A percentile compares a stretch with the other conserved stretches of the same genome.
Conservation (phyloP, 92 coral and sea anemone genomes). For the Pocillopora grandis region DNA sequence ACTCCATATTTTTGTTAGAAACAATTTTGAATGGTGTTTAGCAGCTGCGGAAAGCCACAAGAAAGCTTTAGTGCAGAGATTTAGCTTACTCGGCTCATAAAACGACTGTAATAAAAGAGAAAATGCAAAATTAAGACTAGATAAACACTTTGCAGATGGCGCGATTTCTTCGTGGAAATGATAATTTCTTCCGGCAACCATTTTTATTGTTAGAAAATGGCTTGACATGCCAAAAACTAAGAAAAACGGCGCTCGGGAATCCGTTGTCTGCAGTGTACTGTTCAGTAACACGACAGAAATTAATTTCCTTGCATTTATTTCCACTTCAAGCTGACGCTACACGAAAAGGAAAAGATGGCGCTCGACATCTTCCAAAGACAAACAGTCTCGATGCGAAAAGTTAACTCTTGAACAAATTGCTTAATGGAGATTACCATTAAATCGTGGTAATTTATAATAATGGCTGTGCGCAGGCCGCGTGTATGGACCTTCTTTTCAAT, state of each 20-base stretch:
- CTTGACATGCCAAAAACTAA: background rate
- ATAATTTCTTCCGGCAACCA: conserved; percentile 26
- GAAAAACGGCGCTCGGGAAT: background rate
- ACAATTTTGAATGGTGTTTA: background rate
- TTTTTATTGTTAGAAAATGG: conserved; percentile 8
- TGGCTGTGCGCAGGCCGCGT: conserved; percentile 1
- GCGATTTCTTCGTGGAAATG: conserved; percentile 18
- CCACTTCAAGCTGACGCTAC: background rate
- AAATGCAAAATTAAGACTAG: conserved; percentile 16
- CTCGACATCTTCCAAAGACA: conserved; percentile 7
- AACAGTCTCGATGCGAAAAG: conserved; percentile 16
- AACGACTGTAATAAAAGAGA: background rate
- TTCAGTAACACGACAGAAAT: background rate
- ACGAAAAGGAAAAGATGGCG: background rate
- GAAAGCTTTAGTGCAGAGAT: background rate
- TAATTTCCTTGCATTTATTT: background rate
- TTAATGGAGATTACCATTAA: conserved; percentile 19
- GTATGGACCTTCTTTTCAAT: background rate
- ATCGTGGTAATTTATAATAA: conserved; percentile 26
- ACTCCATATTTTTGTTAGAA: background rate
- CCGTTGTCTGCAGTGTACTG: background rate
- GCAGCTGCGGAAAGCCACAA: background rate
- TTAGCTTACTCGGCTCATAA: background rate
- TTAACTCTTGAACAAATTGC: background rate
- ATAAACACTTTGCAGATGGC: conserved; percentile 41